These are phyloP conservation scores for Leucophenga varia DNA, from an alignment of 1,140 invertebrate species.

Conservation along the genomic window DNA sequence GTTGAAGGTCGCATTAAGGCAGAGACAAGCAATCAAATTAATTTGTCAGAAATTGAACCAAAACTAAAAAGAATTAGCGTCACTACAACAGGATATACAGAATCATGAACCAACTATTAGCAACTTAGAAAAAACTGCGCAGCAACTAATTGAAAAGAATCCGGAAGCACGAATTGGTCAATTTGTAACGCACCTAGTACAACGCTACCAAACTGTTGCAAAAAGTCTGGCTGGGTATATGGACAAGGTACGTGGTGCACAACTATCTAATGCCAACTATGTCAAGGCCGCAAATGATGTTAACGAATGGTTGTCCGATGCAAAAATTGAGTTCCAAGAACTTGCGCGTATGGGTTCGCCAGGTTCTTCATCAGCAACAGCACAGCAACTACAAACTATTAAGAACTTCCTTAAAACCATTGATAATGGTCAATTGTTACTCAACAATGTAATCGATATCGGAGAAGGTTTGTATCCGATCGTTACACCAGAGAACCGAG, in stretches of 20 bases:
- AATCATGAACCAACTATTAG: slow-evolving; percentile 68
- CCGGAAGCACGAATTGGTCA: slow-evolving; percentile 80
- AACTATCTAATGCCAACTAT: slow-evolving; percentile 69
- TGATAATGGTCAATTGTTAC: slow-evolving; percentile 73
- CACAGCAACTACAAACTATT: slow-evolving; percentile 47
- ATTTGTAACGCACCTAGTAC: slow-evolving; percentile 75
- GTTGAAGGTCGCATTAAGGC: slow-evolving; percentile 76
- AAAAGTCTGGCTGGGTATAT: slow-evolving; percentile 72
- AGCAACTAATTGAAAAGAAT: slow-evolving; percentile 72
- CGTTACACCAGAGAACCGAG: slow-evolving; percentile 82
- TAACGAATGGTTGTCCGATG: slow-evolving; percentile 76
- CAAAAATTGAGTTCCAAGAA: slow-evolving; percentile 61
- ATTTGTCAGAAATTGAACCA: slow-evolving; percentile 68
- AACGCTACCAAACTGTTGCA: slow-evolving; percentile 72
- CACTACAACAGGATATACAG: slow-evolving; percentile 65
- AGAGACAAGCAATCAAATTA: slow-evolving; percentile 71
- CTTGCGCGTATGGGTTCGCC: slow-evolving; percentile 52
- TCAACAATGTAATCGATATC: slow-evolving; percentile 79
- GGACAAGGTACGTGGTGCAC: slow-evolving; percentile 68
- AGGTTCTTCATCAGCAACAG: slow-evolving; percentile 48
- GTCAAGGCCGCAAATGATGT: slow-evolving; percentile 68
- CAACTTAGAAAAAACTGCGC: slow-evolving; percentile 67
- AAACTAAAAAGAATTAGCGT: slow-evolving; percentile 72
- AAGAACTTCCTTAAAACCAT: slow-evolving; percentile 68
- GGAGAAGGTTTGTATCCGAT: slow-evolving; percentile 86